A percentile compares a stretch with the other conserved stretches of the same genome.
Conservation (phyloP, 2,113 vertebrate genomes). For the Physeter macrocephalus region DNA sequence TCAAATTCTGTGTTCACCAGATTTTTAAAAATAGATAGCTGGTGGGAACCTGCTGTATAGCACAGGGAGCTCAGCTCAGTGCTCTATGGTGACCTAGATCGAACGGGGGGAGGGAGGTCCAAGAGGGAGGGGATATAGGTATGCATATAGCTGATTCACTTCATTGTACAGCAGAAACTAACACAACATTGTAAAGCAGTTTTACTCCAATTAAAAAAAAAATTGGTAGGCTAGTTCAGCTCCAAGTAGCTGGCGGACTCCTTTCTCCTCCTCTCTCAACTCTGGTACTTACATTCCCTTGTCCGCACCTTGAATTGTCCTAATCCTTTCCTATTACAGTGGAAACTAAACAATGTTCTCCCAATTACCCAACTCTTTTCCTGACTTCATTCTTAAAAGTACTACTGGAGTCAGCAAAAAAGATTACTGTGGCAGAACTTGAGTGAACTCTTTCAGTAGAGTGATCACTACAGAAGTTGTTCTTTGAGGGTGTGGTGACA, state of each 20-base stretch:
- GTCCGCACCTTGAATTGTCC: background rate
- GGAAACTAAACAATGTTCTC: background rate
- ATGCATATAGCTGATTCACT: too few species aligned
- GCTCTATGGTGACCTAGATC: too few species aligned
- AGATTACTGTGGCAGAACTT: background rate
- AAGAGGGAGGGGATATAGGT: too few species aligned
- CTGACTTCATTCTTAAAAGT: background rate
- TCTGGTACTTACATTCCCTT: background rate
- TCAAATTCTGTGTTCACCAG: background rate
- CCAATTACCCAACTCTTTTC: background rate
- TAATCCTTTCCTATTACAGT: background rate
- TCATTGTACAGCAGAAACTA: too few species aligned
- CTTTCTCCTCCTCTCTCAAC: background rate
- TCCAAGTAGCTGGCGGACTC: background rate
- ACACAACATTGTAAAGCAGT: too few species aligned
- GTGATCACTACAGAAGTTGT: background rate
- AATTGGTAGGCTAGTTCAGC: background rate
- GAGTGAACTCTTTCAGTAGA: background rate
- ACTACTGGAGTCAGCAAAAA: background rate
- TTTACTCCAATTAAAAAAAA: background rate
- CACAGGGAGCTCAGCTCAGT: too few species aligned
- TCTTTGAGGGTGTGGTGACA: background rate
- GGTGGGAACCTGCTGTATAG: too few species aligned
- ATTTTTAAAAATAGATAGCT: background rate
- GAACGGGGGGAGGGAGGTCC: too few species aligned